phyloP scores from a whole-genome alignment of 2,113 vertebrate genomes.

The Tetrao urogallus region DNA sequence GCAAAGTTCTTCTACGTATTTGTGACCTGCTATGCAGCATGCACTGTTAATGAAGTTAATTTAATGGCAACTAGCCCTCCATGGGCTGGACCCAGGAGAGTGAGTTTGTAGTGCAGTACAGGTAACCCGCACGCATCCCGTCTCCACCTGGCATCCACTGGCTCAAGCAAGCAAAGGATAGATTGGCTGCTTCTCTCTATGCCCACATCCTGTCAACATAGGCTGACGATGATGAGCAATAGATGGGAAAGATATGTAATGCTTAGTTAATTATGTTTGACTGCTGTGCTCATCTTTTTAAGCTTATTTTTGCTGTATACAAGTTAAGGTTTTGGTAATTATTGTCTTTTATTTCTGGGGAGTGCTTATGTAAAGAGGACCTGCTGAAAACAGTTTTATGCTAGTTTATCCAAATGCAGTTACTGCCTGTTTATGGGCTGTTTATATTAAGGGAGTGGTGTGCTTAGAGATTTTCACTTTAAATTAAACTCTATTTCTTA shows the following conservation, averaged over 20 bases:
- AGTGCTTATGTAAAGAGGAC: not conserved
- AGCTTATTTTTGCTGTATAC: not conserved
- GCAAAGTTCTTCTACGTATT: not conserved
- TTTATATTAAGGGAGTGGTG: not conserved
- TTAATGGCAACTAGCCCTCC: not conserved
- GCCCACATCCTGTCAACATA: constrained; percentile 50
- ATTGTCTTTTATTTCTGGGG: not conserved
- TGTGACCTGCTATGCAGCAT: not conserved
- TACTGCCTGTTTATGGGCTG: not conserved
- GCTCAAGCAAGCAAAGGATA: constrained; percentile 5
- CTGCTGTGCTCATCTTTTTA: not conserved
- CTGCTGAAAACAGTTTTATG: not conserved
- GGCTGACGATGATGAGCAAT: constrained; percentile 52
- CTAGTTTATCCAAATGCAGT: not conserved
- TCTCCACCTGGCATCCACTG: not conserved
- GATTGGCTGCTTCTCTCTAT: not conserved
- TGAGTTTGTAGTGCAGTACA: rapidly evolving
- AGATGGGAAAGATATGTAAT: constrained; percentile 58
- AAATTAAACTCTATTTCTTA: constrained; percentile 5
- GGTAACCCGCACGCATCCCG: not conserved
- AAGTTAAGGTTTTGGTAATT: constrained; percentile 21
- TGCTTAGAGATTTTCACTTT: not conserved
- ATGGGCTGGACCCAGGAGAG: not conserved
- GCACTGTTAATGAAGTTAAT: not conserved
- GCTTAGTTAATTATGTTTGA: constrained; percentile 59